Base-by-base conservation (phyloP, 2,888 invertebrate species). In the Odiellus spinosus region DNA sequence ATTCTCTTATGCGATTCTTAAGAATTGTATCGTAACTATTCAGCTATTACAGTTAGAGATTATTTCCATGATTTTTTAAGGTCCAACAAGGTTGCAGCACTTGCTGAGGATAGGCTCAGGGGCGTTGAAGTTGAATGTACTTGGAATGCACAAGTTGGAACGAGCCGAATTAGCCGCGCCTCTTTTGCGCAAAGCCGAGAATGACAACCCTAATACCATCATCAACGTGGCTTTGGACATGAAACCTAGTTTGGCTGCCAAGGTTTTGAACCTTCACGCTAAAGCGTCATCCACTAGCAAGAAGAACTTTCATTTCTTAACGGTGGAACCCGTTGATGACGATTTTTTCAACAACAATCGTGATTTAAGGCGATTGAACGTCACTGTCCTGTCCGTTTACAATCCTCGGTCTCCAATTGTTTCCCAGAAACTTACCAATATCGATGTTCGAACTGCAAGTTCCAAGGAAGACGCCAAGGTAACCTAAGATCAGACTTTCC, bases 301-400 rank as follows among this genome's bases (percentile, higher is more conserved):
- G 21, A 48, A 45, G 17, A 50, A 50, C 5, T 50, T 47, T 26
- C 47, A 50, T 20, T 54, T 54, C 34, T 11, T 54, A 5, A 10
- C 52, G 4, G 35, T 41, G 1, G 26, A 47, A 40, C 52, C 52
- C 2, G 54, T 54, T 26, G 26, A 26, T 8, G 26, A 26, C 4
- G 26, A 26, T 26, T 26, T 26, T 26, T 26, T 26, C 26, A 26
- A 8, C 26, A 26, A 26, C 26, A 26, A 26, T 26, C 4, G 26
- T 4, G 26, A 26, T 8, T 26, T 26, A 8, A 26, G 26, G 8
- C 26, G 26, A 6, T 26, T 26, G 26, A 26, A 26, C 26, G 26
- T 26, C 5, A 26, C 26, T 26, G 26, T 8, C 26, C 8, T 26
- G 26, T 26, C 26, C 5, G 26, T 26, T 26, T 26, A 26, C 26